These are phyloP conservation scores for human DNA, from an alignment of 2,113 vertebrate species.

Conservation along the genomic window DNA sequence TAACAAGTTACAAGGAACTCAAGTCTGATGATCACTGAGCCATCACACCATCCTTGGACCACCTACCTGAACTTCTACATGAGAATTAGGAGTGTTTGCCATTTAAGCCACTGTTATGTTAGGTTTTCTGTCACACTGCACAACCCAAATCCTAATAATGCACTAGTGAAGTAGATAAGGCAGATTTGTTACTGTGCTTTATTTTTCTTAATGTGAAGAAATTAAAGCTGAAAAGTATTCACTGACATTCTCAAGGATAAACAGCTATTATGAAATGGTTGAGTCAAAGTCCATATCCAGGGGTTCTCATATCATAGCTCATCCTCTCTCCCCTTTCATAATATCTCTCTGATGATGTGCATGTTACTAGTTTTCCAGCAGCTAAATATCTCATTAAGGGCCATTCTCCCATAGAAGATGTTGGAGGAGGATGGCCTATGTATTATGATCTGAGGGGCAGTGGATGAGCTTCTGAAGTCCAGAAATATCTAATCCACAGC, in stretches of 20 bases:
- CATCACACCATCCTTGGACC: neutral
- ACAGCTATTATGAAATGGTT: neutral
- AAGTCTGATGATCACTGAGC: neutral
- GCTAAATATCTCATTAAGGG: neutral
- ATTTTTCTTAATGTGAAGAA: neutral
- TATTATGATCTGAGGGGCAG: neutral
- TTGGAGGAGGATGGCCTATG: neutral
- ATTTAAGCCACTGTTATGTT: neutral
- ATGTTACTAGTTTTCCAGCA: neutral
- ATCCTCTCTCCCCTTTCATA: neutral
- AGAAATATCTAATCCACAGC: neutral
- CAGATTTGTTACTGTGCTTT: neutral
- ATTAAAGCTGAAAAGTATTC: neutral
- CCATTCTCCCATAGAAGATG: neutral
- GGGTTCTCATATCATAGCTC: neutral
- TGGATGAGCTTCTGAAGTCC: neutral
- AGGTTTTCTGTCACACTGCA: neutral
- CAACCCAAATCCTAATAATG: neutral
- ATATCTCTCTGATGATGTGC: neutral
- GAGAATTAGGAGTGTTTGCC: neutral
- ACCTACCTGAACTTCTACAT: neutral
- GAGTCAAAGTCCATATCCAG: neutral
- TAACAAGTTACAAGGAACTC: neutral
- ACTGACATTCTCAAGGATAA: neutral
- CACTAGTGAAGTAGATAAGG: too few relatives aligned